Evolutionary conservation across 1,140 invertebrate species (phyloP).

Genomic region (Drosophila pallidifrons): DNA sequence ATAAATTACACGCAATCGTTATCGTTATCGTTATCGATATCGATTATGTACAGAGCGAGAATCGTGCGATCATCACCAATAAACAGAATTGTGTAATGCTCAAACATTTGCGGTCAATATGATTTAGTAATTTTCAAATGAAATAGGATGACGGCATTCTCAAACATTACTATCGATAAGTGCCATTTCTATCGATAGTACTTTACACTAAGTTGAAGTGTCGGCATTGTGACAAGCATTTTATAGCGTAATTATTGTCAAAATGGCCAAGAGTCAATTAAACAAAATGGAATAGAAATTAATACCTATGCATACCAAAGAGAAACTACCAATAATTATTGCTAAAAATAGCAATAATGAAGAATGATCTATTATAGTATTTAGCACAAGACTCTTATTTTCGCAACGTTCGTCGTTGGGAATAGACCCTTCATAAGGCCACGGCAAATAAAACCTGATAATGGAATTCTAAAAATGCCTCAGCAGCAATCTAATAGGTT

Average conservation of each 20-base stretch:
- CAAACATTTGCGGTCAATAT: background rate
- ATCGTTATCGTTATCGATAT: conserved; percentile 39
- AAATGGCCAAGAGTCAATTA: no score
- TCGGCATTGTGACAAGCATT: no score
- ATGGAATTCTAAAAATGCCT: background rate
- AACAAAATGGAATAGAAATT: background rate
- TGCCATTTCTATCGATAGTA: background rate
- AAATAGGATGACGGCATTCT: background rate
- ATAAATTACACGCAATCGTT: conserved; percentile 15
- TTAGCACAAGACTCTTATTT: background rate
- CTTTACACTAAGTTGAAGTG: no score
- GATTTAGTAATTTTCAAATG: conserved; percentile 4
- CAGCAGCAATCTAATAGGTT: background rate
- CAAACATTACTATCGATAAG: background rate
- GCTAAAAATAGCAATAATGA: background rate
- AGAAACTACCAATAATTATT: background rate
- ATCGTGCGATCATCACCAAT: conserved; percentile 30
- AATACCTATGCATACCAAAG: background rate
- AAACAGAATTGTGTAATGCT: conserved; percentile 23
- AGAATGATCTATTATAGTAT: conserved; percentile 3
- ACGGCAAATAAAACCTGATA: conserved; percentile 5
- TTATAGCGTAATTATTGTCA: no score
- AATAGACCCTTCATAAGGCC: background rate
- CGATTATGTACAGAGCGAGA: background rate
- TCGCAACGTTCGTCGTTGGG: background rate